These are phyloP conservation scores for Porphyrio hochstetteri DNA, from an alignment of 2,113 vertebrate genomes.

Conservation along the genomic window DNA sequence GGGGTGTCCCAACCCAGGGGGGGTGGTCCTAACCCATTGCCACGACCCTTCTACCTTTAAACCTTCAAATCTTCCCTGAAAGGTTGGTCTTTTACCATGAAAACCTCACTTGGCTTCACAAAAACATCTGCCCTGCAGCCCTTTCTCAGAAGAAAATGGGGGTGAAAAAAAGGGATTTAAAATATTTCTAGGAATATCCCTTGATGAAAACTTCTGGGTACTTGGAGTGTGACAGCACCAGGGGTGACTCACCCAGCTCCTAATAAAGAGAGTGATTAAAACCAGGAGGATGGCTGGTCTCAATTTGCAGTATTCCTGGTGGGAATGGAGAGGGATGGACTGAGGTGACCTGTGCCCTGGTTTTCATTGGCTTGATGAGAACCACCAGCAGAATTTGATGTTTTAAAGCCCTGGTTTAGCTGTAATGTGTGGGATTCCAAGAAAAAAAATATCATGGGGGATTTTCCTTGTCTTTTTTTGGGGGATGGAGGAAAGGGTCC, in stretches of 20 bases:
- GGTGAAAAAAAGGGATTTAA: neutral
- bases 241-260: neutral
- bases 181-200: conserved; percentile 9
- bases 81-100: neutral
- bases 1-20: neutral
- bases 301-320: neutral
- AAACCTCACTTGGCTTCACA: neutral
- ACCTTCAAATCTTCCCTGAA: neutral
- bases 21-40: neutral
- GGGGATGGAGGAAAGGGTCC: neutral
- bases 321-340: neutral
- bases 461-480: neutral
- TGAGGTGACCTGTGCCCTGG: accelerated
- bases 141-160: neutral
- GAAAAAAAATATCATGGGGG: accelerated
- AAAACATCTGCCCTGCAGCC: neutral
- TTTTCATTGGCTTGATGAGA: neutral
- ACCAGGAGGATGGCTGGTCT: neutral
- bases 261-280: neutral
- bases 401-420: neutral
- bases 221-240: neutral
- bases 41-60: neutral
- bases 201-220: neutral
- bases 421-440: accelerated
- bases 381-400: neutral